Percentiles rank a stretch among this genome's conserved stretches.
phyloP scores from a whole-genome alignment of 2,888 invertebrate genomes.

The Drosophila tanythrix region DNA sequence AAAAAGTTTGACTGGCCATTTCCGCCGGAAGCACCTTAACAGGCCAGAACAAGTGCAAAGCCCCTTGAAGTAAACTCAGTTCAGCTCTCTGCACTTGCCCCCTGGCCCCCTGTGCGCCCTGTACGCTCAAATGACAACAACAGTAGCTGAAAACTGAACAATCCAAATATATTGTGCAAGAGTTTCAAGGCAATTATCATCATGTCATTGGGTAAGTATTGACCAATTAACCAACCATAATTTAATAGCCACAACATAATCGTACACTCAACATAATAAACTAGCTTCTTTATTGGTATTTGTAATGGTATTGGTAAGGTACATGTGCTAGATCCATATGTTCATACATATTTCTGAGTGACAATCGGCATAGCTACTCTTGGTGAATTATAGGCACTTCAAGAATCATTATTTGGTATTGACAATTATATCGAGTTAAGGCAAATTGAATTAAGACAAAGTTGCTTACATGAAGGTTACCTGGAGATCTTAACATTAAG shows the following conservation, averaged over 20 bases:
- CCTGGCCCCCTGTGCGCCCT: background rate
- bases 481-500: background rate
- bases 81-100: background rate
- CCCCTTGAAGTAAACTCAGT: slow-evolving; percentile 35
- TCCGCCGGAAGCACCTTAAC: slow-evolving; percentile 81
- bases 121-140: slow-evolving; percentile 26
- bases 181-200: slow-evolving; percentile 39
- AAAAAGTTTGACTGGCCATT: slow-evolving; percentile 64
- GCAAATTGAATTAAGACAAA: too few relatives aligned
- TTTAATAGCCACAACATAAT: background rate
- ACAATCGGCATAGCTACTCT: background rate
- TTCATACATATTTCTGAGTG: background rate
- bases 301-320: background rate
- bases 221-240: slow-evolving; percentile 36
- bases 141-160: slow-evolving; percentile 30
- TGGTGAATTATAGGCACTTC: background rate
- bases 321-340: background rate
- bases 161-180: slow-evolving; percentile 38
- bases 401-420: too few relatives aligned
- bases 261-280: background rate
- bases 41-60: slow-evolving; percentile 79
- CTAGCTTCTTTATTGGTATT: background rate
- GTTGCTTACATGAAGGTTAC: background rate
- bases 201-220: slow-evolving; percentile 79
- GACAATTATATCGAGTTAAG: too few relatives aligned